phyloP scores from a whole-genome alignment of 2,113 vertebrate genomes.

The Lasiurus cinereus region DNA sequence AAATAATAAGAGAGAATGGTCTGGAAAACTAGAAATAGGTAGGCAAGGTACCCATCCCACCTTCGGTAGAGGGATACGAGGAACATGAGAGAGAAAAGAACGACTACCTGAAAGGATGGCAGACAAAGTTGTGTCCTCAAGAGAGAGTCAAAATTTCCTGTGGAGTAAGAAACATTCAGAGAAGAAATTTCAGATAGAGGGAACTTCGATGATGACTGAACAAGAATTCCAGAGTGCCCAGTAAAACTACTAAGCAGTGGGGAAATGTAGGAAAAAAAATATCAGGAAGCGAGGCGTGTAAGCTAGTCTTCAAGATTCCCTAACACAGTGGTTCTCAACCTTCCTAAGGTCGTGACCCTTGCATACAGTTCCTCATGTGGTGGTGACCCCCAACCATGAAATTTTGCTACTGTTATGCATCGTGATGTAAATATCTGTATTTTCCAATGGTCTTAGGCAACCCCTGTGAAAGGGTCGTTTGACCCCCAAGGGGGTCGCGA shows the following conservation, averaged over 20 bases:
- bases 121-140: conserved; percentile 24
- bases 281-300: not conserved
- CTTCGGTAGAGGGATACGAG: not conserved
- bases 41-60: not conserved
- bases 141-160: not conserved
- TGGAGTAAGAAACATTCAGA: conserved; percentile 19
- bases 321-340: not conserved
- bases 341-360: too few relatives aligned
- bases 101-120: not conserved
- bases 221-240: not conserved
- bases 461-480: too few relatives aligned
- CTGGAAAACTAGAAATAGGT: not conserved
- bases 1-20: not conserved
- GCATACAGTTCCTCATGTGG: too few relatives aligned
- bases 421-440: too few relatives aligned
- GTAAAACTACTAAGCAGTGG: not conserved
- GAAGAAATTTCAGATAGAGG: not conserved
- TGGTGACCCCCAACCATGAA: too few relatives aligned
- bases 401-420: too few relatives aligned
- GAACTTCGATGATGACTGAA: conserved; percentile 46
- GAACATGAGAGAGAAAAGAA: not conserved
- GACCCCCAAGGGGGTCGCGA: too few relatives aligned
- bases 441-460: too few relatives aligned
- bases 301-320: conserved; percentile 9
- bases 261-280: not conserved